phyloP scores from a whole-genome alignment of 2,797 vertebrate species.

The Fratercula arctica region DNA sequence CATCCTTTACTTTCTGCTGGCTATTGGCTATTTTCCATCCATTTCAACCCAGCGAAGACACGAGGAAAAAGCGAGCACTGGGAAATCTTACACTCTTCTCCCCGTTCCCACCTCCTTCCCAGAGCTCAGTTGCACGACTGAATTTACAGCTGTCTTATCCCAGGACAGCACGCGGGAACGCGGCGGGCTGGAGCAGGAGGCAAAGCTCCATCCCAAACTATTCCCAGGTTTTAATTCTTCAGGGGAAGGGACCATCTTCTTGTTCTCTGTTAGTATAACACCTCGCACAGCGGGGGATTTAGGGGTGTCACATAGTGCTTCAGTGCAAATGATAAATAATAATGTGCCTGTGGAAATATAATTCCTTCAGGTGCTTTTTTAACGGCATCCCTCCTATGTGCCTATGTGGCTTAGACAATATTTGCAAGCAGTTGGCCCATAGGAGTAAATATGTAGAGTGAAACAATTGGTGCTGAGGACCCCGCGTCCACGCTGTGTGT shows the following conservation, averaged over 20 bases:
- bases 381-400: not conserved
- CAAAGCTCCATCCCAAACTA: not conserved
- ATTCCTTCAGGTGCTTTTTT: not conserved
- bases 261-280: not conserved
- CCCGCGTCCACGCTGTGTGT: not conserved
- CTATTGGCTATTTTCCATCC: conserved; percentile 7
- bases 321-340: not conserved
- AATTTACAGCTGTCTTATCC: conserved; percentile 1
- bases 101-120: not conserved
- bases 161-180: not conserved
- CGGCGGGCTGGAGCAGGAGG: not conserved
- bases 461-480: not conserved
- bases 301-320: not conserved
- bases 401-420: not conserved
- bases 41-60: not conserved
- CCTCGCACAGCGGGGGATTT: not conserved
- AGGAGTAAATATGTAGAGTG: not conserved
- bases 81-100: conserved; percentile 16
- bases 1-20: not conserved
- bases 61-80: not conserved
- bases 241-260: not conserved
- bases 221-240: conserved; percentile 24
- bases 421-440: not conserved
- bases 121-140: not conserved
- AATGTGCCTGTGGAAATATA: not conserved